Base-by-base conservation (phyloP, 1,140 invertebrate genomes). In the Ylistrum balloti region DNA sequence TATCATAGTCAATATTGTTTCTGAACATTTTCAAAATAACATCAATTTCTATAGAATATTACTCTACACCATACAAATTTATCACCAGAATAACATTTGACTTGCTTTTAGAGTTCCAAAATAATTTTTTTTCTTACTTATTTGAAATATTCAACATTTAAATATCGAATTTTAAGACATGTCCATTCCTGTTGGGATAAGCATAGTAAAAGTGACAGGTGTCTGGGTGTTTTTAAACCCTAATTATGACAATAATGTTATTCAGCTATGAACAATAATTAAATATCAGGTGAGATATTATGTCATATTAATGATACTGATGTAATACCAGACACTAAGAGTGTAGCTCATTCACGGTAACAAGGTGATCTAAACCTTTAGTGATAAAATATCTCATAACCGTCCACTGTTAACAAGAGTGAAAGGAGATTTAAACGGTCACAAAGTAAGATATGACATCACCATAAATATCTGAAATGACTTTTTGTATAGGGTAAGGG, bases 21-120 rank as follows among this genome's bases (percentile, higher is more conserved):
- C n/a, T 74, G 22, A 74, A 74, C 56, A 74, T 74, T 74, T 74
- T 74, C 56, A 74, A 74, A 74, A 74, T 74, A 74, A 74, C 56
- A 74, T 74, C 56, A 74, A 74, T n/a, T 74, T n/a, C 56, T 28
- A 74, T 74, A 74, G 22, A 74, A 74, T 3, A 48, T 74, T 28
- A 74, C 56, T 74, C 56, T 7, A 2, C 22, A 17, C 1, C 56
- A 28, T 74, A 74, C 56, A 74, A n/a, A 28, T 74, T 74, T 74
- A 28, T n/a, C 22, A 74, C 56, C 17, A 74, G 56, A 74, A 74
- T 74, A 74, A 74, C 56, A 74, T 74, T 74, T 74, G 56, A 28
- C 56, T 74, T 74, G 56, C 56, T 74, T 74, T 74, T 74, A 74
- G 56, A 74, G 9, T 74, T 74, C 56, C 22, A 74, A 74, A n/a